Percentiles rank a stretch among this genome's conserved stretches.
These are phyloP conservation scores for Lytechinus pictus DNA, from an alignment of 35 echinoderm and acorn worm species.

Conservation along the genomic window DNA sequence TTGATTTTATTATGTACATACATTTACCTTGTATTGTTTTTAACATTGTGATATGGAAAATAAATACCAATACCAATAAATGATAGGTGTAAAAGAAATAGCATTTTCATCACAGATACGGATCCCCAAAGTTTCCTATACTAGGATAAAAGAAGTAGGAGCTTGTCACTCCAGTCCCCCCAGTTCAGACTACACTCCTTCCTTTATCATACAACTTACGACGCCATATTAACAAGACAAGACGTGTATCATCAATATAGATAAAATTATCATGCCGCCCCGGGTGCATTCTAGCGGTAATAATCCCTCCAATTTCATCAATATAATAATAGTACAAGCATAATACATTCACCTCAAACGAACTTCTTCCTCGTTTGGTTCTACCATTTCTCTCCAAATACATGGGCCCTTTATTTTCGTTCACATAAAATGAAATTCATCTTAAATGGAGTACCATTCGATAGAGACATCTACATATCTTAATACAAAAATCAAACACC, in stretches of 20 bases:
- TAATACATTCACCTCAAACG: neutral
- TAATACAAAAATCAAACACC: too few species aligned
- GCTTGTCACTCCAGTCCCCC: neutral
- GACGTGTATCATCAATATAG: neutral
- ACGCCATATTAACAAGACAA: neutral
- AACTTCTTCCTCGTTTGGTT: neutral
- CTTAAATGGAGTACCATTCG: neutral
- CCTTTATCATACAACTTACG: neutral
- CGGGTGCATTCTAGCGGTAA: neutral
- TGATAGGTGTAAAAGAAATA: too few species aligned
- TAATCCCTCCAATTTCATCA: conserved; percentile 11
- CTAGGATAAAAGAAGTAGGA: too few species aligned
- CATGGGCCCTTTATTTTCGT: neutral
- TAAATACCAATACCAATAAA: too few species aligned
- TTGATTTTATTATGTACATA: too few species aligned
- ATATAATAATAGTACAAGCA: neutral
- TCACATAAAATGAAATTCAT: neutral
- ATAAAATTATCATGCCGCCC: neutral
- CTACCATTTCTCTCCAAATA: neutral
- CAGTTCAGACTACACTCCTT: neutral
- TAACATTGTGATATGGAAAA: too few species aligned
- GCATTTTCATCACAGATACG: too few species aligned
- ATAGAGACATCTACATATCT: too few species aligned
- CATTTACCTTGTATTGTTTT: too few species aligned
- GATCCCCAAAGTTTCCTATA: too few species aligned